Base-by-base conservation (phyloP, 1,140 invertebrate species). In the honey bee (Apis mellifera) region DNA sequence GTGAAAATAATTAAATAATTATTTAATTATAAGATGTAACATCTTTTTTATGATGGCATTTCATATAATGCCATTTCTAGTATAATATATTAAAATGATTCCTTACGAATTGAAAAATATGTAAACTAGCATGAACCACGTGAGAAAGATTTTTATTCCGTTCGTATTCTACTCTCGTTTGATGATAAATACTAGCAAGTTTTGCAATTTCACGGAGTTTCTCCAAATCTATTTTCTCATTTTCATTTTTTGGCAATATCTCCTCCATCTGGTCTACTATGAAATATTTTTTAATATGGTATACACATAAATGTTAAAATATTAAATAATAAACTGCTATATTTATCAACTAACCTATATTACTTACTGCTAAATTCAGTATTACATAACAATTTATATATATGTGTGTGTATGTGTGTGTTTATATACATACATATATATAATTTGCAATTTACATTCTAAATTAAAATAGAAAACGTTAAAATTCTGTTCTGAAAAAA, bases 61-160 rank as follows among this genome's bases (percentile, higher is more conserved):
- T 42, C 1, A 7, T 7, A 42, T 7, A 42, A 42, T 42, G 32
- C 4, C n/a, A n/a, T n/a, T 42, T 42, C 32, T 42, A 42, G 32
- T 42, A 7, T 42, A 55, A 55, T 55, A 17, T 55, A 59, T 11
- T 59, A 66, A 21, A 4, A 66, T n/a, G 52, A 60, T 80, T 57
- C 64, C 91, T 90, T 92, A 93, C 92, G 21, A 91, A 86, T 84
- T 93, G 91, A 50, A 73, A 50, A 9, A 87, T 15, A 78, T 91
- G 87, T 32, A 93, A 82, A 76, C 85, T 77, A 55, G 87, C 92
- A 64, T 93, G 91, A 12, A 92, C 91, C 23, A 92, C n/a, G 54
- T 90, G 83, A 21, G 89, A 88, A 50, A 90, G 86, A 85, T 90
- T 89, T 23, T 74, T 75, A 83, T 93, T 92, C 78, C 89, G 91